These are phyloP conservation scores for Chelon labrosus DNA, from an alignment of 2,797 vertebrate genomes.

Conservation along the genomic window DNA sequence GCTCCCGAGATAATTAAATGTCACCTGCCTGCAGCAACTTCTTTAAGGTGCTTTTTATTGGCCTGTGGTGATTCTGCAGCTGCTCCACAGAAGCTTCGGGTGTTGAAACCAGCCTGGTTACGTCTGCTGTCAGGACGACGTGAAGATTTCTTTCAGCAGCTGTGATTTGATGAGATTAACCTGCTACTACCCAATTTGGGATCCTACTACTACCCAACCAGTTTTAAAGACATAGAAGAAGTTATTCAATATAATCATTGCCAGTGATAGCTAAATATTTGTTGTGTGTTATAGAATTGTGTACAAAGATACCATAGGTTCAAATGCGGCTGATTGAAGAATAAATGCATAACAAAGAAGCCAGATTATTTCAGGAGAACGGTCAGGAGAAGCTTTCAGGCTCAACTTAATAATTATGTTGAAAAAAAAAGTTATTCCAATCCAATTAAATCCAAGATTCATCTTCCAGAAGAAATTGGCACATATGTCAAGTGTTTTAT, in stretches of 20 bases:
- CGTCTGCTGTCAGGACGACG: background rate
- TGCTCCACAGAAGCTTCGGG: background rate
- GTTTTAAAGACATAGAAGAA: no score
- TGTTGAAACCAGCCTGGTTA: background rate
- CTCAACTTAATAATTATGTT: constrained; percentile 9
- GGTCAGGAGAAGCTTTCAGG: background rate
- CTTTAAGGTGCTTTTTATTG: constrained; percentile 23
- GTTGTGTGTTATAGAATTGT: no score
- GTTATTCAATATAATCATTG: no score
- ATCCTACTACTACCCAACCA: no score
- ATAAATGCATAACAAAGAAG: background rate
- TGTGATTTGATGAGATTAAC: background rate
- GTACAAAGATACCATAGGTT: no score
- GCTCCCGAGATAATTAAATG: constrained; percentile 21
- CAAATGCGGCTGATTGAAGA: background rate
- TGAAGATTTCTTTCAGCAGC: background rate
- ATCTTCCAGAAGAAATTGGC: background rate
- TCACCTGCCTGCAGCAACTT: constrained; percentile 6
- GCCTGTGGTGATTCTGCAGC: constrained; percentile 23
- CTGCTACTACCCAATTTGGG: no score
- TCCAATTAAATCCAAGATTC: constrained; percentile 9
- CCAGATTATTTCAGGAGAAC: background rate
- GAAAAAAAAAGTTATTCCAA: no score
- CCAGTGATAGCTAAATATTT: no score
- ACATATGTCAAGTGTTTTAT: constrained; percentile 14